A percentile compares a stretch with the other conserved stretches of the same genome.
phyloP scores from a whole-genome alignment of 2,113 vertebrate genomes.

The Cyanistes caeruleus region DNA sequence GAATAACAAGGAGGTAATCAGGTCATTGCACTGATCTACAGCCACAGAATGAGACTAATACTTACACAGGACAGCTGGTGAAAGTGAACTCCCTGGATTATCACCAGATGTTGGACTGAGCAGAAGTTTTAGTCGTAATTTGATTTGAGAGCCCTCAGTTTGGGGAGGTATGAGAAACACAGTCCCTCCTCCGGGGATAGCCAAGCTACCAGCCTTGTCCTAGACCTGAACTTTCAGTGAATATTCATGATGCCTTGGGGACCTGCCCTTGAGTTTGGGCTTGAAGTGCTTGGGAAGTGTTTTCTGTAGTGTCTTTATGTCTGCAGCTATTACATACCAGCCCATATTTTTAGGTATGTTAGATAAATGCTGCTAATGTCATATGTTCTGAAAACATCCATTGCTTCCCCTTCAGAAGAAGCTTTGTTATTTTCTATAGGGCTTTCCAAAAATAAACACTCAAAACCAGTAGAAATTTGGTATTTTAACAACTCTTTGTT shows the following conservation, averaged over 20 bases:
- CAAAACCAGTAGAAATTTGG: neutral
- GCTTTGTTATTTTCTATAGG: neutral
- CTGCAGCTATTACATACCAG: neutral
- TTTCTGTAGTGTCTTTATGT: neutral
- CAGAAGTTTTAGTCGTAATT: neutral
- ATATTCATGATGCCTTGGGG: neutral
- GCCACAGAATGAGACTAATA: neutral
- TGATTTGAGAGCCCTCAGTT: neutral
- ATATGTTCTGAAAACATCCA: neutral
- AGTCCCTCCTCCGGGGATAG: neutral
- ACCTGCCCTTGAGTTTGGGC: neutral
- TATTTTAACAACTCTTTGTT: neutral
- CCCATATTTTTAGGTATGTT: neutral
- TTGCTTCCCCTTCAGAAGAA: neutral
- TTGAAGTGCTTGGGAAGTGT: neutral
- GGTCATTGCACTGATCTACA: neutral
- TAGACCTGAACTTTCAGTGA: neutral
- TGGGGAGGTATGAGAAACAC: neutral
- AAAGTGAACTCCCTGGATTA: neutral
- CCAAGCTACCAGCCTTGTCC: neutral
- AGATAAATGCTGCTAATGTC: neutral
- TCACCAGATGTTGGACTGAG: neutral
- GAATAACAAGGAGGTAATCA: neutral
- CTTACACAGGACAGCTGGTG: neutral
- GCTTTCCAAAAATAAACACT: neutral